Base-by-base conservation (phyloP, 2,888 invertebrate species). In the Cephus sareptanus region DNA sequence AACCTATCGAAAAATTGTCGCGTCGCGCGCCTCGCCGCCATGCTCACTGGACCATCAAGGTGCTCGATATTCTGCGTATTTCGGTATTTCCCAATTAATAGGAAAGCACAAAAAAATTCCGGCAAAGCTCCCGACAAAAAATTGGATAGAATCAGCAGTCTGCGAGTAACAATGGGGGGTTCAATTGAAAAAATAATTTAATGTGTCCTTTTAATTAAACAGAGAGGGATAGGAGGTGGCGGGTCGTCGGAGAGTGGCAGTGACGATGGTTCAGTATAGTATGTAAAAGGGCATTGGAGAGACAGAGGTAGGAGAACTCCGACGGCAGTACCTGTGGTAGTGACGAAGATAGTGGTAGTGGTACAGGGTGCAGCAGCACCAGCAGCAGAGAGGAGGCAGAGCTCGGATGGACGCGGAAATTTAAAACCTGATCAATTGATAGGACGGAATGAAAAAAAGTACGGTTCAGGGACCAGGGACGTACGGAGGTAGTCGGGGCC, bases 371-470 rank as follows among this genome's bases (percentile, higher is more conserved):
- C 33, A 75, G 76, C 75, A 56, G 56, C 56, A 23, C n/a, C 71
- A 23, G 71, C 15, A 76, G 23, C 37, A 68, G 75, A 75, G 88
- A 85, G 87, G 89, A 88, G 90, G 90, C 90, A 90, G 90, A 31
- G 71, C 90, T 90, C 90, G 91, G 91, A 91, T 91, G 91, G 91
- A 91, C 91, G 91, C 91, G 91, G 91, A 91, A 91, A 91, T 91
- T 91, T 91, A 91, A 91, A 91, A 91, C 91, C 91, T 91, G 91
- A 91, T 91, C 91, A 91, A 91, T 91, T 91, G 91, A 91, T 91
- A 91, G 91, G 90, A 91, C 88, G 90, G 90, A 91, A 91, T 91
- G 91, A 90, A 91, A 91, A 86, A 91, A 90, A 90, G 91, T 91
- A 92, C 92, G 90, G 89, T 89, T 88, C 89, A 87, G 88, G 87